Percentiles rank a stretch among this genome's conserved stretches.
phyloP scores from a whole-genome alignment of 1,140 invertebrate species.

The Drosophila lowei region DNA sequence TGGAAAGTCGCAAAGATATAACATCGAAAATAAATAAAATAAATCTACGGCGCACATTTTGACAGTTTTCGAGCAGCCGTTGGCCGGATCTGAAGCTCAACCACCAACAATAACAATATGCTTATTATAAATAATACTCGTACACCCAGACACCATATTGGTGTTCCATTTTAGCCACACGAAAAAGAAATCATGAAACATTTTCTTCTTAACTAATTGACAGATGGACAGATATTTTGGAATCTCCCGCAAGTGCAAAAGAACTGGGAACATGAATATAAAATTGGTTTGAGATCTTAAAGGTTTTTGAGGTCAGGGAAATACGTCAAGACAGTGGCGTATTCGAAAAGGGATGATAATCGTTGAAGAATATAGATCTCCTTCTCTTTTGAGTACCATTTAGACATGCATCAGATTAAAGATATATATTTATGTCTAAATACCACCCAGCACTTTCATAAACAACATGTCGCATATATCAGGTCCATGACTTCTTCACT shows the following conservation, averaged over 20 bases:
- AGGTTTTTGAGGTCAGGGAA: neutral
- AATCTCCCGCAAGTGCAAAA: slow-evolving; percentile 17
- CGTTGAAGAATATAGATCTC: neutral
- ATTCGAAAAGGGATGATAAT: neutral
- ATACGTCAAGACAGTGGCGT: no score
- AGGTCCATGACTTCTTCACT: slow-evolving; percentile 57
- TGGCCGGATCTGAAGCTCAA: slow-evolving; percentile 33
- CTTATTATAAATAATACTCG: slow-evolving; percentile 43
- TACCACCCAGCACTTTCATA: slow-evolving; percentile 34
- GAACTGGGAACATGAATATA: slow-evolving; percentile 3
- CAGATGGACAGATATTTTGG: slow-evolving; percentile 27
- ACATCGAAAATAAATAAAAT: slow-evolving; percentile 80
- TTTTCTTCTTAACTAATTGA: slow-evolving; percentile 19
- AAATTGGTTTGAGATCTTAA: neutral
- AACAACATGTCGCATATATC: slow-evolving; percentile 47
- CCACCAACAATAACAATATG: slow-evolving; percentile 27
- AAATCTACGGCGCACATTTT: slow-evolving; percentile 58
- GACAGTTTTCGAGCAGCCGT: slow-evolving; percentile 75
- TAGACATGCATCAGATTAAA: no score
- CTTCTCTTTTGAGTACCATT: no score
- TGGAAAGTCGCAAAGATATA: slow-evolving; percentile 63
- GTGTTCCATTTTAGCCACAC: slow-evolving; percentile 26
- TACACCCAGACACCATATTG: slow-evolving; percentile 18
- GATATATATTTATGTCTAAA: slow-evolving; percentile 13
- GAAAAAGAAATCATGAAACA: slow-evolving; percentile 5